These are phyloP conservation scores for Chironomus striatipennis DNA, from an alignment of 1,140 invertebrate species.

Conservation along the genomic window DNA sequence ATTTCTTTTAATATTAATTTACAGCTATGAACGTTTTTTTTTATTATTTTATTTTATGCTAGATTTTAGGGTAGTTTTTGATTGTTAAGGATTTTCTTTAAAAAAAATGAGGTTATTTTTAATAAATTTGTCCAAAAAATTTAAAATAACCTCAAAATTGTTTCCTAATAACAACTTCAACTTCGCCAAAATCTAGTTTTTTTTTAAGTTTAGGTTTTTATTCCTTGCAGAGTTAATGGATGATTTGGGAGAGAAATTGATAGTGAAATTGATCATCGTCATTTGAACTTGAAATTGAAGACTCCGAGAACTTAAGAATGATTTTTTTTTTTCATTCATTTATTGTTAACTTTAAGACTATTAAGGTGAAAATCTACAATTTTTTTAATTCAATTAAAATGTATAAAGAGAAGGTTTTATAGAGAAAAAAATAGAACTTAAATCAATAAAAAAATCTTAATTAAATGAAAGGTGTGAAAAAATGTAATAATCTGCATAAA, in stretches of 20 bases:
- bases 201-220: too few species aligned
- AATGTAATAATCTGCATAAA: background rate
- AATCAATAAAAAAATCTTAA: background rate
- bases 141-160: too few species aligned
- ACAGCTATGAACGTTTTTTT: conserved; percentile 8
- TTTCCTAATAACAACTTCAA: too few species aligned
- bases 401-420: background rate
- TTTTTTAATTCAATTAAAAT: background rate
- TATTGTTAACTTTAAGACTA: conserved; percentile 9
- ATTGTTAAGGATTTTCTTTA: too few species aligned
- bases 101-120: too few species aligned
- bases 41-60: background rate
- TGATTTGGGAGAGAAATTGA: background rate
- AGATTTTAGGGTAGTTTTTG: too few species aligned
- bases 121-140: too few species aligned
- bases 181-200: too few species aligned
- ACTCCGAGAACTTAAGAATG: background rate
- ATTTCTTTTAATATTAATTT: background rate
- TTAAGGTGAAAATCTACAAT: background rate
- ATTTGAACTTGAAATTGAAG: conserved; percentile 8
- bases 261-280: background rate
- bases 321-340: background rate
- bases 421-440: background rate
- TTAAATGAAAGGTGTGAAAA: background rate
- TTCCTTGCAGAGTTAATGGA: too few species aligned